Conservation (phyloP, 2,888 invertebrate species). For the Thyatira batis region DNA sequence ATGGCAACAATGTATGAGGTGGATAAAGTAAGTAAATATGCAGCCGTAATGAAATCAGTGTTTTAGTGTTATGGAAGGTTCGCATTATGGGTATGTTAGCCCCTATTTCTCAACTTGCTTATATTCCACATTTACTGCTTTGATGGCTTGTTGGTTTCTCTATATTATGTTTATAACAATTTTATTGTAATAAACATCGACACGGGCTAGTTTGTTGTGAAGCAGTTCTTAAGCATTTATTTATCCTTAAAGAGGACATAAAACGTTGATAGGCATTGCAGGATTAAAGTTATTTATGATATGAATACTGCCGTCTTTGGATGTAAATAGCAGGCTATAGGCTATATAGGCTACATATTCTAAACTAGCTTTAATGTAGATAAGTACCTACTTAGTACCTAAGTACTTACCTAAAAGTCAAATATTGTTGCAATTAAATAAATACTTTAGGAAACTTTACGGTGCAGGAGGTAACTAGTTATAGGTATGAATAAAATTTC, state of each 20-base stretch:
- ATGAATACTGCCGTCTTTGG: slow-evolving; percentile 12
- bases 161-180: slow-evolving; percentile 13
- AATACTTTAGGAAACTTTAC: too few relatives aligned
- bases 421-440: background rate
- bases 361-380: background rate
- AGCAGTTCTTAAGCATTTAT: slow-evolving; percentile 14
- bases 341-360: background rate
- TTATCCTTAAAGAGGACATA: slow-evolving; percentile 23
- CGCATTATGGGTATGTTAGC: slow-evolving; percentile 49
- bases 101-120: slow-evolving; percentile 29
- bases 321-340: slow-evolving; percentile 4
- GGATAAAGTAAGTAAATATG: slow-evolving; percentile 52
- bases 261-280: slow-evolving; percentile 27
- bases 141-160: slow-evolving; percentile 12
- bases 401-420: background rate
- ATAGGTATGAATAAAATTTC: too few relatives aligned
- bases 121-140: slow-evolving; percentile 33
- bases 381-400: too few relatives aligned
- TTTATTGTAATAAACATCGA: slow-evolving; percentile 1
- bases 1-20: slow-evolving; percentile 58
- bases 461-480: too few relatives aligned
- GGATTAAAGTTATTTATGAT: slow-evolving; percentile 25
- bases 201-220: background rate
- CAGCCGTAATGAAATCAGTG: slow-evolving; percentile 61
- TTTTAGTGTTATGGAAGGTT: slow-evolving; percentile 60